phyloP scores from a whole-genome alignment of 1,140 invertebrate species.

The Drosophila biarmipes region DNA sequence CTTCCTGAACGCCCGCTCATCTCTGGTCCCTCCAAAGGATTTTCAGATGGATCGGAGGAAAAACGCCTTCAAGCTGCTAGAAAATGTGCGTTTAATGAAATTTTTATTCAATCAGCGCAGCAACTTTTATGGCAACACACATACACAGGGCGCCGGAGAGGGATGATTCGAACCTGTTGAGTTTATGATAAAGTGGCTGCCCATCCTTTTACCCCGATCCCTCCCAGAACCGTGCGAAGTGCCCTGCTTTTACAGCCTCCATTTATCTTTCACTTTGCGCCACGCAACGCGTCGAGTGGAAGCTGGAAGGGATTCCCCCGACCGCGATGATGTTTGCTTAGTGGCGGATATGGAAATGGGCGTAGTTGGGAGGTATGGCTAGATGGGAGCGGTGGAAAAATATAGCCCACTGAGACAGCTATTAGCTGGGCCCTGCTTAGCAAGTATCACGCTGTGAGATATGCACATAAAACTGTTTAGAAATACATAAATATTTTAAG shows the following conservation, averaged over 20 bases:
- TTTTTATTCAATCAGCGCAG: slow-evolving; percentile 78
- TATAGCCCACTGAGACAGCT: slow-evolving; percentile 3
- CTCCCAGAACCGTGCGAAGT: slow-evolving; percentile 13
- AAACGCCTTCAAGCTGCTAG: slow-evolving; percentile 45
- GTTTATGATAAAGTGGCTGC: slow-evolving; percentile 60
- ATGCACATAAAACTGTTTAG: neutral
- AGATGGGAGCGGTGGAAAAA: slow-evolving; percentile 2
- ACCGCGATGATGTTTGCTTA: slow-evolving; percentile 35
- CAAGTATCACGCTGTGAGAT: neutral
- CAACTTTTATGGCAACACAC: slow-evolving; percentile 57
- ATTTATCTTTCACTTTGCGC: slow-evolving; percentile 55
- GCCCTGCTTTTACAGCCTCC: slow-evolving; percentile 52
- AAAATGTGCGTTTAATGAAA: slow-evolving; percentile 81
- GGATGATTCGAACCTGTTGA: slow-evolving; percentile 45
- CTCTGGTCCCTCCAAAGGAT: slow-evolving; percentile 17
- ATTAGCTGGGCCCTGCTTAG: slow-evolving; percentile 14
- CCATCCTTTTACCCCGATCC: slow-evolving; percentile 4
- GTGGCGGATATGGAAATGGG: slow-evolving; percentile 35
- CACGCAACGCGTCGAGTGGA: slow-evolving; percentile 39
- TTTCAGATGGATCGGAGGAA: slow-evolving; percentile 4
- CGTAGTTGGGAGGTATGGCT: slow-evolving; percentile 18
- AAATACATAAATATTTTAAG: neutral
- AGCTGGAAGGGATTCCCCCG: slow-evolving; percentile 32
- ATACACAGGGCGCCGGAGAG: neutral
- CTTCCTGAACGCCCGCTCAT: neutral